A percentile compares a stretch with the other conserved stretches of the same genome.
Conservation (phyloP, 2,888 invertebrate genomes). For the Microctonus hyperodae region DNA sequence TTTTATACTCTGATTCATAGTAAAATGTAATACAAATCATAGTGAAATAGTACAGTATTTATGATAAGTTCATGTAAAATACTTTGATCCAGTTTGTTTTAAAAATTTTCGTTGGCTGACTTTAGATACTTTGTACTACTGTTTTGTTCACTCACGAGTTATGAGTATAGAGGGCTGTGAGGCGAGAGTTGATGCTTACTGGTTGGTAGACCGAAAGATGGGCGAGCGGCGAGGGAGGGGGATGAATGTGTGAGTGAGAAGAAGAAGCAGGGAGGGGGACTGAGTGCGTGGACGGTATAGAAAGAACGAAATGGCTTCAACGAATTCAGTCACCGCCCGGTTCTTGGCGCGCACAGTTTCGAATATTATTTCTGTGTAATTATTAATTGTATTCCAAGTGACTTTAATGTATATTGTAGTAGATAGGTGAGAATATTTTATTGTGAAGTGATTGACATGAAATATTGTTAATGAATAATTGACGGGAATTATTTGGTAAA, state of each 20-base stretch:
- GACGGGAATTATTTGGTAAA: neutral
- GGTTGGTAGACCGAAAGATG: too few species aligned
- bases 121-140: neutral
- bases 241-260: too few species aligned
- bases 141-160: neutral
- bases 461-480: neutral
- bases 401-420: neutral
- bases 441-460: neutral
- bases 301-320: conserved; percentile 36
- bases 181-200: too few species aligned
- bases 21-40: too few species aligned
- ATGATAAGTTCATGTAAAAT: too few species aligned
- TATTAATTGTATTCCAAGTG: neutral
- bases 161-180: conserved; percentile 5
- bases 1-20: neutral
- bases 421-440: neutral
- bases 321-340: conserved; percentile 61
- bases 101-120: neutral
- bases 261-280: neutral
- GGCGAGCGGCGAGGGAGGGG: neutral
- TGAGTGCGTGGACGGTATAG: conserved; percentile 40
- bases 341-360: conserved; percentile 59
- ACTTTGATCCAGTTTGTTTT: too few species aligned
- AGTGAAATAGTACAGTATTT: too few species aligned
- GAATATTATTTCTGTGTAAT: conserved; percentile 24